Conservation (phyloP, 2,797 vertebrate genomes). For the Heliangelus exortis region DNA sequence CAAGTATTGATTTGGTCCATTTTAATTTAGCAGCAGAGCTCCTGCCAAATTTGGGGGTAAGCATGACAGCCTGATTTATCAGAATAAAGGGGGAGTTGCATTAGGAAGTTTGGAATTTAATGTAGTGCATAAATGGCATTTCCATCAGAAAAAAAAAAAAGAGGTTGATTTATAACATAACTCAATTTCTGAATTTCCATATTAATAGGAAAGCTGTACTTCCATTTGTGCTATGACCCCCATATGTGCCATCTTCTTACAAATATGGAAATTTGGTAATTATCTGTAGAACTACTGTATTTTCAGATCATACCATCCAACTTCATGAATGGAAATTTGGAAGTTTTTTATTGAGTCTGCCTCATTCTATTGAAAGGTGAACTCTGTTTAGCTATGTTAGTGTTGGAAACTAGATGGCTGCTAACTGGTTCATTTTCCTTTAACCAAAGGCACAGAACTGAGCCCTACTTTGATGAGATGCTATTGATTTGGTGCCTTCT, state of each 20-base stretch:
- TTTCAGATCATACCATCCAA: slow-evolving; percentile 6
- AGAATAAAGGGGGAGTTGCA: not conserved
- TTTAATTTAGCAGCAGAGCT: not conserved
- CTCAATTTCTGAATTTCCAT: slow-evolving; percentile 71
- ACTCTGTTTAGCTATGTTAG: not conserved
- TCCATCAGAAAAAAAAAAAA: slow-evolving; percentile 47
- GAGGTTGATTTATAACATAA: slow-evolving; percentile 62
- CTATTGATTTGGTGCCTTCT: not conserved
- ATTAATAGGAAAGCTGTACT: slow-evolving; percentile 59
- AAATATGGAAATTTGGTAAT: slow-evolving; percentile 70
- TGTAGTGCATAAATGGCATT: slow-evolving; percentile 48
- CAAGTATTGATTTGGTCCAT: not conserved
- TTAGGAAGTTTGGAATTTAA: slow-evolving; percentile 43
- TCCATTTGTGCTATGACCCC: slow-evolving; percentile 49
- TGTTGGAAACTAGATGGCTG: not conserved
- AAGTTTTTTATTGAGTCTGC: not conserved
- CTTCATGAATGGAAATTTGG: not conserved
- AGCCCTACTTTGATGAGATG: not conserved
- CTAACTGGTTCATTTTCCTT: not conserved
- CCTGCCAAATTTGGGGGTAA: slow-evolving; percentile 20
- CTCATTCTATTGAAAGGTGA: not conserved
- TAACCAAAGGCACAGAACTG: not conserved
- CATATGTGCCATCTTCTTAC: slow-evolving; percentile 56
- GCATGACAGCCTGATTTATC: slow-evolving; percentile 40
- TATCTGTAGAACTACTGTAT: slow-evolving; percentile 47